phyloP scores from a whole-genome alignment of 2,113 vertebrate genomes.

The Aegotheles bennettii region DNA sequence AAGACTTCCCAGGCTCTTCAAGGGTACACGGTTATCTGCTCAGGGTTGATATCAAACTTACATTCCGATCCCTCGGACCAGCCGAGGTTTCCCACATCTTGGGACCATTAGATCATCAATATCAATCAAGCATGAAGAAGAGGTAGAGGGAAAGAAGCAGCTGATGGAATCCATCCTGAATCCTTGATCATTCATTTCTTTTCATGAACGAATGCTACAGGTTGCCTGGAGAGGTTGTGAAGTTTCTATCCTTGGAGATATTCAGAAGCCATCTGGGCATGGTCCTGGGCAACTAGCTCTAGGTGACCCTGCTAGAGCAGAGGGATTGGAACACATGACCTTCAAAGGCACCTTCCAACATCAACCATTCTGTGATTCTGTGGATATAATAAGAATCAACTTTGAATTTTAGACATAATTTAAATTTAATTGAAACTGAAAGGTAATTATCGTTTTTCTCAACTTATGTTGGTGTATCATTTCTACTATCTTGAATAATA shows the following conservation, averaged over 20 bases:
- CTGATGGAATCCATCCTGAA: background rate
- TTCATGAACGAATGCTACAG: background rate
- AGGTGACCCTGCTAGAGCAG: background rate
- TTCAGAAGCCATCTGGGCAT: background rate
- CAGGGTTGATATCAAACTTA: too few species aligned
- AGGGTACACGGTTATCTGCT: too few species aligned
- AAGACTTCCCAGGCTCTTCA: too few species aligned
- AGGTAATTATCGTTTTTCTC: background rate
- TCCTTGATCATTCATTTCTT: background rate
- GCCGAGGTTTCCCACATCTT: too few species aligned
- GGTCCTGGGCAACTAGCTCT: background rate
- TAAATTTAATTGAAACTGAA: background rate
- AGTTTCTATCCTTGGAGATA: background rate
- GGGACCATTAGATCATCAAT: background rate
- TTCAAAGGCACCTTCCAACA: background rate
- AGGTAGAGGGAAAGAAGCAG: background rate
- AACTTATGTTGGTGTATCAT: background rate
- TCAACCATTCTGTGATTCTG: background rate
- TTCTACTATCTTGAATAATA: background rate
- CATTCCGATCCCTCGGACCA: too few species aligned
- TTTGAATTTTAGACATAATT: background rate
- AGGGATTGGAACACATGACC: background rate
- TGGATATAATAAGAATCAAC: background rate
- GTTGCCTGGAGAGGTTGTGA: background rate
- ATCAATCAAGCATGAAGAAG: background rate